phyloP scores from a whole-genome alignment of 2,113 vertebrate species.

The Genyomyrus donnyi region DNA sequence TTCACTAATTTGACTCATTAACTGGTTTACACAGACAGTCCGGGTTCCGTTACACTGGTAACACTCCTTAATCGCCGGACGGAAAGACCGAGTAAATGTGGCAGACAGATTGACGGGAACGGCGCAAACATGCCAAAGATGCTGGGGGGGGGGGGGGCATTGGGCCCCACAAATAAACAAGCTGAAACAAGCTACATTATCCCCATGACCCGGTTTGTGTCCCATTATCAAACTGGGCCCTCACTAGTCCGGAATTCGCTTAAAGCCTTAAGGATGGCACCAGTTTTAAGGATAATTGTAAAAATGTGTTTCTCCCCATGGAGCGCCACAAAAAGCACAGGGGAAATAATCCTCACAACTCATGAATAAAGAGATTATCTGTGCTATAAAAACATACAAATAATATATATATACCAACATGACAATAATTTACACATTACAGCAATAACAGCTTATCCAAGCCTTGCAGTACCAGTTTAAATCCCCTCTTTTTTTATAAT shows the following conservation, averaged over 20 bases:
- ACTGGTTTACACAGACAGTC: neutral
- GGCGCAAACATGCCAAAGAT: neutral
- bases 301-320: neutral
- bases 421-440: neutral
- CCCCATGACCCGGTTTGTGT: neutral
- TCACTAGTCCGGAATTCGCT: neutral
- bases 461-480: neutral
- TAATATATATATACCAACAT: neutral
- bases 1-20: neutral
- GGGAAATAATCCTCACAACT: neutral
- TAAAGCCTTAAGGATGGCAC: neutral
- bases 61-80: neutral
- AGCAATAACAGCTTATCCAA: neutral
- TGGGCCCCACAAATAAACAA: neutral
- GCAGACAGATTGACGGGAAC: neutral
- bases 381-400: neutral
- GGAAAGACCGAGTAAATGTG: neutral
- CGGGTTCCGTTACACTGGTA: neutral
- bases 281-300: neutral
- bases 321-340: neutral
- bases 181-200: neutral
- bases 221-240: neutral
- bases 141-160: neutral
- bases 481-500: neutral
- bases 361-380: neutral